Evolutionary conservation across 2,797 vertebrate species (phyloP), one percentile per base, ranked within the genome.

Genomic region (Sphenopsis melanotis): DNA sequence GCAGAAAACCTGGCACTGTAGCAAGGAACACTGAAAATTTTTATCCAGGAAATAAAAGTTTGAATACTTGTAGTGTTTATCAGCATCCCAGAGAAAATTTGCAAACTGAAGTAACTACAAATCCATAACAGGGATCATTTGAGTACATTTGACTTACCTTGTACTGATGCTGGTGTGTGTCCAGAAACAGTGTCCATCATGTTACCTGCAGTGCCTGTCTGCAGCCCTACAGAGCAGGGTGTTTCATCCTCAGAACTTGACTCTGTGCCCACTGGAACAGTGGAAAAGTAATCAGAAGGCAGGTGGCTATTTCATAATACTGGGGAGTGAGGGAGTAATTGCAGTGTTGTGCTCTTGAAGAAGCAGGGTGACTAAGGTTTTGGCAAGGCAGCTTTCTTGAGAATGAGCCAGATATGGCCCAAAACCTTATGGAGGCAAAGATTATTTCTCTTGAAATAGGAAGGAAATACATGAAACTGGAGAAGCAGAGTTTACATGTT

Each of bases 11-110:
- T 41, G 57, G 26, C 52, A 97, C 97, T 98, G 0, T 98, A 99
- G 87, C 96, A 97, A 95, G 98, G 98, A 94, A 99, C 98, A 91
- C 98, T 99, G 60, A 99, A 96, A 92, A 98, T 98, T 93, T 99
- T 98, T 29, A 99, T 95, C 98, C 98, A 98, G 4, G 97, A 94
- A 52, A 99, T 93, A 98, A 98, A 99, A 90, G 91, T 21, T 78
- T 89, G 94, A 86, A 98, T 69, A 59, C 97, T 98, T 71, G 89
- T 97, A 29, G 99, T 96, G 88, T 99, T 99, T 88, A 99, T 98
- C 97, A 99, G 93, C 69, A 99, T 97, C 52, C 98, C 98, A 29
- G 98, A 98, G 93, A 99, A 99, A 79, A 98, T 98, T 98, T 99
- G 47, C 32, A 10, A 34, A 34, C 39, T 76, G 39, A 41, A 3